Conservation (phyloP, 2,888 invertebrate species). For the Brachyptera putata region DNA sequence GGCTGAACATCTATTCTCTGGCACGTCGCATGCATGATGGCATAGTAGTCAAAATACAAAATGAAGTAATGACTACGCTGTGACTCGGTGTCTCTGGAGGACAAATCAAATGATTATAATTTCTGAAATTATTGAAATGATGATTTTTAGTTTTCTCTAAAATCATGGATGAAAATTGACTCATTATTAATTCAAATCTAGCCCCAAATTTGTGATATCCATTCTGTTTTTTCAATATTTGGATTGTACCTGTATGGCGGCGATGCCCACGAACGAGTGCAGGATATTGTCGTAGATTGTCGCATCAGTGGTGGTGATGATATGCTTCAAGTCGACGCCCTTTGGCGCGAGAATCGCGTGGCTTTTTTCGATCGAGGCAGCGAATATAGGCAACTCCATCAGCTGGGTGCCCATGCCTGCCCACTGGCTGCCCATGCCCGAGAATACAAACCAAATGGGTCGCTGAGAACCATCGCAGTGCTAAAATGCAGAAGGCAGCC, state of each 20-base stretch:
- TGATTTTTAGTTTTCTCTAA: no score
- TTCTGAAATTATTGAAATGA: no score
- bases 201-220: no score
- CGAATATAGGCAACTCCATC: constrained; percentile 62
- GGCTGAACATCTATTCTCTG: no score
- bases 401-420: constrained; percentile 62
- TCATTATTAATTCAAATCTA: no score
- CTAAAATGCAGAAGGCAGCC: constrained; percentile 16
- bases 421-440: constrained; percentile 76
- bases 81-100: no score
- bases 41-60: no score
- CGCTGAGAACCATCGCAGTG: constrained; percentile 36
- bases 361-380: constrained; percentile 56
- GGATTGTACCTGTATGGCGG: constrained; percentile 54
- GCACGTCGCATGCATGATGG: neutral
- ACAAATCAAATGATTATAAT: no score
- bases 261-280: constrained; percentile 68
- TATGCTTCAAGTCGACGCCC: constrained; percentile 58
- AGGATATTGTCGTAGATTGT: constrained; percentile 60
- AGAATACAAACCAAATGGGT: constrained; percentile 65
- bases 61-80: no score
- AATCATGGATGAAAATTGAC: no score
- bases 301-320: constrained; percentile 58
- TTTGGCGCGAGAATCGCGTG: constrained; percentile 54
- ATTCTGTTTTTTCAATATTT: no score